Evolutionary conservation across 2,888 invertebrate species (phyloP).

Genomic region (Xestia ashworthii): DNA sequence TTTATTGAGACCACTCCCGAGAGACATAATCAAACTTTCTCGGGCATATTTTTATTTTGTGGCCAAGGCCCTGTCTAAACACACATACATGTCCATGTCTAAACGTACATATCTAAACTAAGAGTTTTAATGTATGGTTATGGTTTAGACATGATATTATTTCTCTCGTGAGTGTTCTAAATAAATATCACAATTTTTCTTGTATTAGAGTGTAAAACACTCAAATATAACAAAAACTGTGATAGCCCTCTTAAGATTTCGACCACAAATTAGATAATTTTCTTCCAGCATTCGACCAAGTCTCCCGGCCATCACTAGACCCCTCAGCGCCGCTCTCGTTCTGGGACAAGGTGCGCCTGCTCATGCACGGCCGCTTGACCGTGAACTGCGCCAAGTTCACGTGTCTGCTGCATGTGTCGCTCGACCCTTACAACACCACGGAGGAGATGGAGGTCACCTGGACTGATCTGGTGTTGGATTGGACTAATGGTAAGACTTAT

Average conservation of each 20-base stretch:
- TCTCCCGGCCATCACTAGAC: slow-evolving; percentile 96
- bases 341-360: slow-evolving; percentile 98
- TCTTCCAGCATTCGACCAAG: slow-evolving; percentile 95
- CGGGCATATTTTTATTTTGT: no score
- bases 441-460: slow-evolving; percentile 99
- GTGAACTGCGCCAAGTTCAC: slow-evolving; percentile 97
- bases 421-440: slow-evolving; percentile 99
- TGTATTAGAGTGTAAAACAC: no score
- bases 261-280: not conserved
- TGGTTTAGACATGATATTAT: no score
- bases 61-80: no score
- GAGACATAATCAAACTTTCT: no score
- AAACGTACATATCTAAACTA: no score
- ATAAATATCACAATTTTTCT: no score
- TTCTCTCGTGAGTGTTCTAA: no score
- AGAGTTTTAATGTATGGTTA: no score
- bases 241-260: not conserved
- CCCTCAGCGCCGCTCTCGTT: slow-evolving; percentile 98
- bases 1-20: no score
- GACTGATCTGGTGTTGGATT: slow-evolving; percentile 98
- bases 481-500: slow-evolving; percentile 94
- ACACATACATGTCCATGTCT: no score
- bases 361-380: slow-evolving; percentile 98
- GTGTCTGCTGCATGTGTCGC: slow-evolving; percentile 97
- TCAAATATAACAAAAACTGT: no score